Percentiles rank a stretch among this genome's conserved stretches.
Conservation (phyloP, 2,113 vertebrate species). For the Rhineura floridana region DNA sequence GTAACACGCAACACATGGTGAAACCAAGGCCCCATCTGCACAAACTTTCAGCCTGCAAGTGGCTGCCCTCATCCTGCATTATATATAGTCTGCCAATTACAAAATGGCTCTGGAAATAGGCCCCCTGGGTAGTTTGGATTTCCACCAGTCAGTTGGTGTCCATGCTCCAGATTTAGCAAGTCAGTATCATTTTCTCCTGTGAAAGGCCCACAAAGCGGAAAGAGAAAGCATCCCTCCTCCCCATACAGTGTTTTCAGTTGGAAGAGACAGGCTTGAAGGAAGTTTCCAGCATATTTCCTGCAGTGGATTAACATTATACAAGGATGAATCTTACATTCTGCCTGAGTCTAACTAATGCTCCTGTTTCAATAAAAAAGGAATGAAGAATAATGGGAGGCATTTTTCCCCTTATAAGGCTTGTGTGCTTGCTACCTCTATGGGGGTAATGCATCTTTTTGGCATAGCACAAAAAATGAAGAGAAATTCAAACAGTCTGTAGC, state of each 20-base stretch:
- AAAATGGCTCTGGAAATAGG: not conserved
- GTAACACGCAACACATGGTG: not conserved
- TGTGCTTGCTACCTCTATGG: slow-evolving; percentile 20
- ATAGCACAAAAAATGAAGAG: slow-evolving; percentile 14
- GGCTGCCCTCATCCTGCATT: not conserved
- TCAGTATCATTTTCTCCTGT: not conserved
- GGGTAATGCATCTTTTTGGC: slow-evolving; percentile 33
- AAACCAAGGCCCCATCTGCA: not conserved
- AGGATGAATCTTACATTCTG: slow-evolving; percentile 7
- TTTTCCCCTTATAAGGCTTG: slow-evolving; percentile 30
- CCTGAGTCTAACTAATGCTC: slow-evolving; percentile 15
- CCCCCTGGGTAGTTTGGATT: not conserved
- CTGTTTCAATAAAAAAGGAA: slow-evolving; percentile 24
- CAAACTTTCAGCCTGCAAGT: too few relatives aligned
- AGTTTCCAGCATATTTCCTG: not conserved
- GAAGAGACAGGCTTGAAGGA: not conserved
- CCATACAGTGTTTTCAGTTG: not conserved
- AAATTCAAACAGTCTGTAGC: slow-evolving; percentile 27
- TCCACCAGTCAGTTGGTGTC: not conserved
- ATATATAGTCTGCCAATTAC: not conserved
- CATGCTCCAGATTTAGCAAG: not conserved
- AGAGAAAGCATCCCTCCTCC: not conserved
- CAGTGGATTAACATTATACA: not conserved
- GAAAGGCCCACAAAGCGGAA: not conserved
- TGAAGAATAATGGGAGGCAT: slow-evolving; percentile 14